phyloP scores from a whole-genome alignment of 2,797 vertebrate species.

The Apodemus agrarius region DNA sequence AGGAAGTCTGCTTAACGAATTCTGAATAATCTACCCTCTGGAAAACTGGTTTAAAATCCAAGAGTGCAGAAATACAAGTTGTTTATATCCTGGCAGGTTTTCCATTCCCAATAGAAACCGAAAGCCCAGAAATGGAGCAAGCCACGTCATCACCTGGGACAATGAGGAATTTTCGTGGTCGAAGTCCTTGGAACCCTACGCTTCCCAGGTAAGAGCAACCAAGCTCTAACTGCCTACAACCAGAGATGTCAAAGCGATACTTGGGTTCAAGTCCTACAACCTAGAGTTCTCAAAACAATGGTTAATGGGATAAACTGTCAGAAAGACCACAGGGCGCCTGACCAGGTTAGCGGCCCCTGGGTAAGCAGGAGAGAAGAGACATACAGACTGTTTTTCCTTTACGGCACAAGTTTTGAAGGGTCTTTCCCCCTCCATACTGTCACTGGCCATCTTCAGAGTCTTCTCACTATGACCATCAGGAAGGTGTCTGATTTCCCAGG shows the following conservation, averaged over 20 bases:
- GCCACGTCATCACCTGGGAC: background rate
- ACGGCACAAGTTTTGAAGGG: no score
- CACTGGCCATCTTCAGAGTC: background rate
- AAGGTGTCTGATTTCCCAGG: background rate
- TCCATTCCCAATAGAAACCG: background rate
- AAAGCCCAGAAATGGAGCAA: background rate
- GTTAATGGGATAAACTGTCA: background rate
- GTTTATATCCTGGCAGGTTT: background rate
- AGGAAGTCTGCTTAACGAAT: background rate
- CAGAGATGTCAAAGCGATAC: background rate
- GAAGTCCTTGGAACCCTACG: background rate
- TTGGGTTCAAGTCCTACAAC: background rate
- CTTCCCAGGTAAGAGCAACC: background rate
- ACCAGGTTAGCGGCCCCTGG: rapidly evolving
- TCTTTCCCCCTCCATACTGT: background rate
- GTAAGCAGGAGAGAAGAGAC: background rate
- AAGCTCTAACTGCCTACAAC: background rate
- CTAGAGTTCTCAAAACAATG: background rate
- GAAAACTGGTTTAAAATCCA: background rate
- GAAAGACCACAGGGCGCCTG: background rate
- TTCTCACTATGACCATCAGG: background rate
- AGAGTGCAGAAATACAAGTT: slow-evolving; percentile 39
- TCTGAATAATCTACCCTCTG: background rate
- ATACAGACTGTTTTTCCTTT: background rate
- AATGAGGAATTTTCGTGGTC: background rate